Conservation (phyloP, 2,797 vertebrate species). For the Lepilemur septentrionalis region DNA sequence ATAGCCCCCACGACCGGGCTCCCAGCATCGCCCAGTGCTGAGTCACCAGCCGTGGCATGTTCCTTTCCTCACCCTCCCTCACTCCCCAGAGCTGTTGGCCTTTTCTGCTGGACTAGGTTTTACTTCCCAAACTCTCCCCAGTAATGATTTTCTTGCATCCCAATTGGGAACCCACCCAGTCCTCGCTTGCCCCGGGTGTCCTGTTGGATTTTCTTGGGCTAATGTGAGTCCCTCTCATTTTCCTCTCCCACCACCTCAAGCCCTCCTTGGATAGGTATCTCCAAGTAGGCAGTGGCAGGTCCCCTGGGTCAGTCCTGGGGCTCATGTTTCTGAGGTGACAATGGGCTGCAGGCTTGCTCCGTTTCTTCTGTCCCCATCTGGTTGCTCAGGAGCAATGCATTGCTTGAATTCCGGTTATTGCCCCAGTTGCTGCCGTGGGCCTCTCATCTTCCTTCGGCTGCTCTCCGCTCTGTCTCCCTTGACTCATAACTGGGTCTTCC, state of each 20-base stretch:
- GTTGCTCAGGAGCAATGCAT: background rate
- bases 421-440: background rate
- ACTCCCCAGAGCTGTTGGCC: background rate
- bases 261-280: background rate
- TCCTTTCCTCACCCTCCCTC: rapidly evolving
- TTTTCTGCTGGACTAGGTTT: background rate
- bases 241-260: background rate
- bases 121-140: background rate
- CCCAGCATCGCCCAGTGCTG: background rate
- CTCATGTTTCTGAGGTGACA: background rate
- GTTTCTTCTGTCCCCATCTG: background rate
- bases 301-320: background rate
- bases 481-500: background rate
- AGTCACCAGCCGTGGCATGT: background rate
- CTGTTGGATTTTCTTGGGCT: background rate
- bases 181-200: background rate
- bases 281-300: background rate
- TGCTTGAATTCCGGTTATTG: background rate
- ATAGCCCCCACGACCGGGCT: background rate
- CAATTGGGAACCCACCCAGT: background rate
- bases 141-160: background rate
- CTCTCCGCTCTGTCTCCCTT: background rate
- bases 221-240: background rate
- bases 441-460: background rate
- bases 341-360: background rate